Base-by-base conservation (phyloP, 2,113 vertebrate genomes). In the Aythya baeri region DNA sequence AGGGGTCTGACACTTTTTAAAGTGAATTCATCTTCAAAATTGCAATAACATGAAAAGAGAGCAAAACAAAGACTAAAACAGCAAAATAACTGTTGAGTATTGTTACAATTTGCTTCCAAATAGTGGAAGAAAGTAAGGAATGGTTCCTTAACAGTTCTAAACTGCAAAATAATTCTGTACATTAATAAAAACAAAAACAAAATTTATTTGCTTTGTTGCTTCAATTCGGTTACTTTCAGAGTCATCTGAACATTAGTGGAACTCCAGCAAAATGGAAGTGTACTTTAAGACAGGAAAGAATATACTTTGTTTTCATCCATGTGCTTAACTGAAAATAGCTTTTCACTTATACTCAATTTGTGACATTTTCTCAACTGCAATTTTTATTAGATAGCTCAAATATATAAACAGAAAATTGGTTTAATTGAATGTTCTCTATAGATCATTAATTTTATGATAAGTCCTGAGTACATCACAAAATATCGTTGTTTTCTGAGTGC, bases 361-460 rank as follows among this genome's bases (percentile, higher is more conserved):
- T 67, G 29, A 10, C 5, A 34, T 50, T 12, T 9, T 90, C 49
- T 83, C 59, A 79, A 36, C 17, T 38, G 44, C 54, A 79, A 36
- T 15, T 34, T 85, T 93, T 70, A 49, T 83, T 86, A 58, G 34
- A 49, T 66, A 86, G 27, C 11, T 73, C 58, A 83, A 20, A 61
- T 46, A 38, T 6, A 27, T 36, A 83, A 83, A 79, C 14, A 68
- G 83, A 86, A 85, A 73, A 34, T 44, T 46, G 3, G 4, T 77
- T 90, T 83, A 92, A 80, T 80, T 83, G 11, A 91, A 86, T 70
- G 54, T 74, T 88, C 29, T 70, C 44, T 80, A 50, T 57, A 86
- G 67, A 70, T 54, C 11, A 32, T 77, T 83, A 83, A 38, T 68
- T 91, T 96, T 83, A 75, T 15, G 8, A 41, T 67, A 84, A 88